A percentile compares a stretch with the other conserved stretches of the same genome.
phyloP scores from a whole-genome alignment of 2,888 invertebrate genomes.

The Petrolisthes cinctipes region DNA sequence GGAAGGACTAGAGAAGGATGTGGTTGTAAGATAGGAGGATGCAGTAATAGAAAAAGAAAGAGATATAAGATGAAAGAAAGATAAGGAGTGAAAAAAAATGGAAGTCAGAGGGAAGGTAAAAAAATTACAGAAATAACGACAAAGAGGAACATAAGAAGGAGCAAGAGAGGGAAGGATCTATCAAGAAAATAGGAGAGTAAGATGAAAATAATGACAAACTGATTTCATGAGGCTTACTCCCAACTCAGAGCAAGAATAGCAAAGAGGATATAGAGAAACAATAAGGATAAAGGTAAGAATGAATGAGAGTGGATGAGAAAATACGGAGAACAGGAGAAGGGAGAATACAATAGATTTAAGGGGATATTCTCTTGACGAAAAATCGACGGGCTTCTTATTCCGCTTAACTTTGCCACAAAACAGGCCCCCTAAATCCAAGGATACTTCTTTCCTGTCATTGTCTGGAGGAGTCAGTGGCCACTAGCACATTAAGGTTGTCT shows the following conservation, averaged over 20 bases:
- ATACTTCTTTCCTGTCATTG: too few species aligned
- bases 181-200: neutral
- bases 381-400: too few species aligned
- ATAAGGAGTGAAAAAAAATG: neutral
- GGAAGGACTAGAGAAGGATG: too few species aligned
- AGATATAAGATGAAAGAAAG: neutral
- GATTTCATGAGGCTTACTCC: neutral
- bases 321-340: neutral
- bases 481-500: too few species aligned
- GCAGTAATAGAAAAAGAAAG: neutral
- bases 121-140: neutral
- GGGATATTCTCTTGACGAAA: too few species aligned
- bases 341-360: too few species aligned
- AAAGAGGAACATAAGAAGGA: too few species aligned
- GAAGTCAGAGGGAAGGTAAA: neutral
- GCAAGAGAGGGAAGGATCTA: too few species aligned
- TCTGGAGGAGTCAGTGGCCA: too few species aligned
- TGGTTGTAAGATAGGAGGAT: neutral
- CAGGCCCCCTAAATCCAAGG: too few species aligned
- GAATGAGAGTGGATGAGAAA: neutral
- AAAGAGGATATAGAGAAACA: neutral
- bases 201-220: neutral
- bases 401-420: too few species aligned
- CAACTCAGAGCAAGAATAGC: neutral
- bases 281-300: neutral